phyloP scores from a whole-genome alignment of 2,113 vertebrate genomes.

The Cavia porcellus region DNA sequence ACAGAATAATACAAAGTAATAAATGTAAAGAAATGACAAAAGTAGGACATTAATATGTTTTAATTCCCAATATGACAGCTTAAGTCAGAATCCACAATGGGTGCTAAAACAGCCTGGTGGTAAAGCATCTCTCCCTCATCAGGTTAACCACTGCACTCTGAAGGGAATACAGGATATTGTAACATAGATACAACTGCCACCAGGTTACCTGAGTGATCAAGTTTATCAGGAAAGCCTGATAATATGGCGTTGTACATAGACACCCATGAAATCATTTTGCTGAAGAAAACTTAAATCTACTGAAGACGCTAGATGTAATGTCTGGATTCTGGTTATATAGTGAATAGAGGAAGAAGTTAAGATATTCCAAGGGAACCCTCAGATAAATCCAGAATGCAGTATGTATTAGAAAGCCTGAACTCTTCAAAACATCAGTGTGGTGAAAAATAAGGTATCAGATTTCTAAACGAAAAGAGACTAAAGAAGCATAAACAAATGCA shows the following conservation, averaged over 20 bases:
- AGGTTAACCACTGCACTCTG: neutral
- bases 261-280: neutral
- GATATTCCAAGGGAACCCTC: slow-evolving; percentile 16
- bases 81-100: neutral
- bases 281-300: neutral
- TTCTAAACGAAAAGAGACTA: neutral
- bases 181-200: neutral
- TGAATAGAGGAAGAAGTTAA: neutral
- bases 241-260: neutral
- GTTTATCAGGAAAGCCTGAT: neutral
- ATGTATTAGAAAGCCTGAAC: neutral
- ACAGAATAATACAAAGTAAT: slow-evolving; percentile 29
- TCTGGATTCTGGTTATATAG: neutral
- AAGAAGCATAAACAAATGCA: neutral
- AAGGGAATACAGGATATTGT: neutral
- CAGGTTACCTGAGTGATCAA: neutral
- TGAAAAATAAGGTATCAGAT: neutral
- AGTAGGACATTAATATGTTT: slow-evolving; percentile 9
- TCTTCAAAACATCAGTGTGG: neutral
- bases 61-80: neutral
- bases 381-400: slow-evolving; percentile 25
- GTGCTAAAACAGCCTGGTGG: neutral
- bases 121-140: neutral
- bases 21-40: neutral
- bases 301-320: neutral